Base-by-base conservation (phyloP, 1,140 invertebrate species). In the Sipha flava region DNA sequence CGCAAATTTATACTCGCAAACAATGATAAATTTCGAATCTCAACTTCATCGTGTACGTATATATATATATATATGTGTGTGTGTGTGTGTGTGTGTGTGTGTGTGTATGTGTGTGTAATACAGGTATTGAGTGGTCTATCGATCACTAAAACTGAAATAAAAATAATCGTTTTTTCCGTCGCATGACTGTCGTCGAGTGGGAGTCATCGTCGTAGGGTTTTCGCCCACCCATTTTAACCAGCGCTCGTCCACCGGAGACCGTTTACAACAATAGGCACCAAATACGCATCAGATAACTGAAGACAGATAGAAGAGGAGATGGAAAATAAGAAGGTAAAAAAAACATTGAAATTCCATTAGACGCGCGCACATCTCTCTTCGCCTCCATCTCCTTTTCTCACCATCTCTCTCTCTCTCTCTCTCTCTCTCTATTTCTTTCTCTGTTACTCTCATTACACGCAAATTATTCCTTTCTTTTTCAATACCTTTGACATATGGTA, bases 331-430 rank as follows among this genome's bases (percentile, higher is more conserved):
- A 37, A 37, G 9, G 37, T 12, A 23, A 73, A 52, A 54, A 37
- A 57, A 77, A 77, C 73, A 59, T 59, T n/a, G 73, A 77, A 77
- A 77, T 59, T 77, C 73, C 73, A 59, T 59, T 59, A 77, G 21
- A 57, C n/a, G 23, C 52, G 49, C 34, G 14, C 34, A 29, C 7
- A 1, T 10, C 31, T n/a, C 54, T 52, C 37, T 4, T 40, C 37
- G 10, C 10, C n/a, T n/a, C n/a, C n/a, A n/a, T n/a, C n/a, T n/a
- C n/a, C n/a, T n/a, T n/a, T n/a, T n/a, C n/a, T n/a, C n/a, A n/a
- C n/a, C n/a, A n/a, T n/a, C 16, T 23, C 64, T 59, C 54, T 16
- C 5, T 66, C 37, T 66, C 2, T 64, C 12, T 52, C 14, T n/a
- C 12, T 59, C n/a, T n/a, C 16, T 23, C 64, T 59, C 54, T 16